phyloP scores from a whole-genome alignment of 2,797 vertebrate genomes.

The Peromyscus eremicus region DNA sequence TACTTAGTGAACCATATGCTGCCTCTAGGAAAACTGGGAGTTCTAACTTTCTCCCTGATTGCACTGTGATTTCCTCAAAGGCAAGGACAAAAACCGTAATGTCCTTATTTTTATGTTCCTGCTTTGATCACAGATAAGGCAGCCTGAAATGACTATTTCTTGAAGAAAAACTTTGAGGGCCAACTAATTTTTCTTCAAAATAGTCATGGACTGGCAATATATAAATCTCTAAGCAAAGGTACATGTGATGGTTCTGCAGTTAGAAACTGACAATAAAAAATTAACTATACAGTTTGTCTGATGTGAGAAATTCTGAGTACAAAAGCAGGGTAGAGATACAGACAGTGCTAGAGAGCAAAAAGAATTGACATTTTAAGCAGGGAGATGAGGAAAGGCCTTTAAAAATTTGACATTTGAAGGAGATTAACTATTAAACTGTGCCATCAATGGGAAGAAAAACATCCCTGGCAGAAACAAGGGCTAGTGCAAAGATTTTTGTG shows the following conservation, averaged over 20 bases:
- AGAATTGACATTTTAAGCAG: conserved; percentile 16
- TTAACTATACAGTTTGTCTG: neutral
- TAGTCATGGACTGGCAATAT: neutral
- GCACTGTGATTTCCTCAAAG: conserved; percentile 65
- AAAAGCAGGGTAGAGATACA: neutral
- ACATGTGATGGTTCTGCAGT: neutral
- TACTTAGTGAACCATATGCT: conserved; percentile 1
- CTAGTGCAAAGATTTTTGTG: neutral
- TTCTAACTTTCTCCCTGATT: conserved; percentile 55
- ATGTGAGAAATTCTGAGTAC: neutral
- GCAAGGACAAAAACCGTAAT: neutral
- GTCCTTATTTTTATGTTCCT: conserved; percentile 25
- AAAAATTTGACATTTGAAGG: conserved; percentile 30
- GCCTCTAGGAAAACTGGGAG: conserved; percentile 47
- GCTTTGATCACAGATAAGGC: conserved; percentile 35
- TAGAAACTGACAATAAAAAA: conserved; percentile 53
- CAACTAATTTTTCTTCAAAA: conserved; percentile 31
- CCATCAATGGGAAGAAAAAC: neutral
- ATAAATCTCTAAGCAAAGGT: conserved; percentile 43
- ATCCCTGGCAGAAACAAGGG: neutral
- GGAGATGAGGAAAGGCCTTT: neutral
- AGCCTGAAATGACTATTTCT: neutral
- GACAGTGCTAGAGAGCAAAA: neutral
- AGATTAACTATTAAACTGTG: neutral
- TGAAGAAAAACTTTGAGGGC: conserved; percentile 25